Percentiles rank a stretch among this genome's conserved stretches.
These are phyloP conservation scores for Nomada fabriciana DNA, from an alignment of 2,888 invertebrate genomes.

Conservation along the genomic window DNA sequence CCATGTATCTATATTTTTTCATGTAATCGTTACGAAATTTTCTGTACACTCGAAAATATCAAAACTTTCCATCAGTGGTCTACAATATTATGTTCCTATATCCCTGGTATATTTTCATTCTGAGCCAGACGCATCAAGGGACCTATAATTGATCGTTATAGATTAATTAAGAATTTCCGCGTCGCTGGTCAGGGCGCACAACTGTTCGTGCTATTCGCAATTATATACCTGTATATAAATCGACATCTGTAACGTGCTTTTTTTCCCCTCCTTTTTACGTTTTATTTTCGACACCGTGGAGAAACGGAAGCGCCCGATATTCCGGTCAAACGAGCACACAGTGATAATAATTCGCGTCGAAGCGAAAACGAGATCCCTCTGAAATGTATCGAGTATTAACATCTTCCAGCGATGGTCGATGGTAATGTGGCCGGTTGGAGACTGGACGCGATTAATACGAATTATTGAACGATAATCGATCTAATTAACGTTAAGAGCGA, in stretches of 20 bases:
- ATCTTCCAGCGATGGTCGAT: background rate
- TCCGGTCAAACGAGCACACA: conserved; percentile 27
- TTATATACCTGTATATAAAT: background rate
- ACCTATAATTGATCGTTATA: conserved; percentile 53
- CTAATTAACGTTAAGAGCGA: background rate
- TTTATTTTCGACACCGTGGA: conserved; percentile 21
- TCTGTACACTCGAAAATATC: too few relatives aligned
- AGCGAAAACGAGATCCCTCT: background rate
- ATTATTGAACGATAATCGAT: background rate
- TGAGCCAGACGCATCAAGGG: background rate
- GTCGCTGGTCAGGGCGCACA: background rate
- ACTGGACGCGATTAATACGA: background rate
- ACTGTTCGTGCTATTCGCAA: conserved; percentile 11
- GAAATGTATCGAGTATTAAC: background rate
- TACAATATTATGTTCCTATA: background rate
- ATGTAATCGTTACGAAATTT: too few relatives aligned
- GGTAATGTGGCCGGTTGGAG: background rate
- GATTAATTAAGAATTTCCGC: conserved; percentile 50
- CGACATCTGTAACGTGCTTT: too few relatives aligned
- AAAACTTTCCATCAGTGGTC: too few relatives aligned
- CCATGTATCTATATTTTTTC: too few relatives aligned
- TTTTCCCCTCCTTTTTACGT: background rate
- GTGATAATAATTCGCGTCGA: background rate
- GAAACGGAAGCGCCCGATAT: conserved; percentile 25
- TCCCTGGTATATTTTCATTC: conserved; percentile 20